Conservation (phyloP, 2,888 invertebrate genomes). For the Pandemis cinnamomeana region DNA sequence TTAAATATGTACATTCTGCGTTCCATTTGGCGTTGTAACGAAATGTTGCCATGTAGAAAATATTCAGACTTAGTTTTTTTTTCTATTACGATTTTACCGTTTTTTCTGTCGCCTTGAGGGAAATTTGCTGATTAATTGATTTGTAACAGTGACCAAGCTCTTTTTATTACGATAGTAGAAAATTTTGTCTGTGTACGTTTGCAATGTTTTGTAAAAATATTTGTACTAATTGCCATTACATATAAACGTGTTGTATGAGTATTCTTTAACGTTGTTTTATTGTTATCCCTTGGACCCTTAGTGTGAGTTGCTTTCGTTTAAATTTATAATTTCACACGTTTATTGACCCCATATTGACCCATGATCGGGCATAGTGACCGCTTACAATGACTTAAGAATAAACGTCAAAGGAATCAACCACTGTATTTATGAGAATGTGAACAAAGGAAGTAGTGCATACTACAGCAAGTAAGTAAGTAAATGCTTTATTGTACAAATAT, state of each 20-base stretch:
- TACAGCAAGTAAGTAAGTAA: no score
- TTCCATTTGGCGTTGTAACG: neutral
- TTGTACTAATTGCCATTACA: conserved; percentile 7
- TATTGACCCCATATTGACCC: no score
- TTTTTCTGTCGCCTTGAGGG: neutral
- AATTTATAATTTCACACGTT: no score
- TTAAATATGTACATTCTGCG: neutral
- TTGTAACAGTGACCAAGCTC: neutral
- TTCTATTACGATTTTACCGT: neutral
- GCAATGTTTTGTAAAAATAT: conserved; percentile 12
- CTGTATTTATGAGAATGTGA: no score
- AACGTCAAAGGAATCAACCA: no score
- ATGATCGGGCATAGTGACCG: no score
- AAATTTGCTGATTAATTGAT: neutral
- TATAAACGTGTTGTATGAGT: conserved; percentile 6
- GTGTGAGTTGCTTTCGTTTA: no score
- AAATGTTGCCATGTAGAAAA: neutral
- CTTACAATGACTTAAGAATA: no score
- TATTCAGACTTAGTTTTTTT: neutral
- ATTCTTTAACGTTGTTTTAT: conserved; percentile 3
- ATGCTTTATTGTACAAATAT: no score
- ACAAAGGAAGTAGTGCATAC: no score
- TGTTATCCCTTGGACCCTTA: neutral
- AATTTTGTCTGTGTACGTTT: neutral
- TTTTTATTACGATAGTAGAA: conserved; percentile 8